Evolutionary conservation across 1,140 invertebrate species (phyloP).

Genomic region (Harpegnathos saltator): DNA sequence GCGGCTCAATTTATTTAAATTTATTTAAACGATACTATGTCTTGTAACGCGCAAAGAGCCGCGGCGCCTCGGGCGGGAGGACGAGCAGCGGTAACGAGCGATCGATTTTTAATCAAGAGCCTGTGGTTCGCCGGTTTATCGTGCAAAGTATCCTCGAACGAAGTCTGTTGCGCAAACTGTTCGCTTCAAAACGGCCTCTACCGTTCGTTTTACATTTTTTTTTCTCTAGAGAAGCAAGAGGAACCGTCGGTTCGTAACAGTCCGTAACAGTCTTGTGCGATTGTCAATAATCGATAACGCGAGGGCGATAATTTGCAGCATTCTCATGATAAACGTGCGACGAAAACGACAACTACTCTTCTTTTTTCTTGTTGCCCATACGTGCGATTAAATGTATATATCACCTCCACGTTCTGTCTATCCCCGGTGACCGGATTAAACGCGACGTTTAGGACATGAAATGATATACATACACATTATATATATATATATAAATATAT

Average conservation of each 20-base stretch:
- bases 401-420: conserved; percentile 32
- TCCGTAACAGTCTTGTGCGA: too few species aligned
- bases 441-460: background rate
- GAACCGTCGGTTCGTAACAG: too few species aligned
- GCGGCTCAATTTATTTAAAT: conserved; percentile 50
- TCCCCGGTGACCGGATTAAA: conserved; percentile 16
- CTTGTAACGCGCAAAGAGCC: conserved; percentile 25
- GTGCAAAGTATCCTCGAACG: conserved; percentile 2
- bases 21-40: conserved; percentile 54
- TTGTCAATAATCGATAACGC: too few species aligned
- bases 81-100: conserved; percentile 22
- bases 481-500: conserved; percentile 20
- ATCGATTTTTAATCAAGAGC: conserved; percentile 48
- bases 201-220: background rate
- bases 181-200: conserved; percentile 6
- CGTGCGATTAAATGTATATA: background rate
- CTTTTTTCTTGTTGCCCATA: background rate
- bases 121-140: background rate
- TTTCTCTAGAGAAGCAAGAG: too few species aligned
- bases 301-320: too few species aligned
- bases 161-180: background rate
- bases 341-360: background rate
- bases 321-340: background rate
- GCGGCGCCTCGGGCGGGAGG: conserved; percentile 20
- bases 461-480: conserved; percentile 3